Evolutionary conservation across 2,888 invertebrate species (phyloP), one percentile per base, ranked within the genome.

Genomic region (Flexamia atlantica): DNA sequence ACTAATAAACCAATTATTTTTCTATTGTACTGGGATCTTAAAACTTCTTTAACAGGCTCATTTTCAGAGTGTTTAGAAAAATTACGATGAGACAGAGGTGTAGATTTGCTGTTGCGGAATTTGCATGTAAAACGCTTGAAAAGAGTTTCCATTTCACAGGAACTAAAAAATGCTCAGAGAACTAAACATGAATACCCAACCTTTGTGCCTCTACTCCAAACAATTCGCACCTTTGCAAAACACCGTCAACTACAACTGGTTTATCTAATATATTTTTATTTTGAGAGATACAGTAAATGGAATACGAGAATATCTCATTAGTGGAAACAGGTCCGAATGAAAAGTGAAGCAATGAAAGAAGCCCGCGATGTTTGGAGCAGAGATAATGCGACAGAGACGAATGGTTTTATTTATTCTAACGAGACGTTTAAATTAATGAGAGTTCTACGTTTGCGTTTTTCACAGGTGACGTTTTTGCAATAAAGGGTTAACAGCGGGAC

Each of bases 381-480:
- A 40, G 40, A 40, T 40, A 72, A 50, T 25, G 76, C 57, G 76
- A 76, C 76, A 28, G 76, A 30, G 76, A 76, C 32, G 76, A 76
- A 76, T 76, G 76, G 76, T 46, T 76, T 50, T 76, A 50, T 76
- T 76, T 76, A 76, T 50, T 76, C 76, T 50, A 50, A 76, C 76
- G 46, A 76, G 76, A 76, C 76, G 42, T 50, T 76, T 76, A 46
- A 76, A 76, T 76, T 76, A 76, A 76, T 76, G 76, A 76, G 46
- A 25, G 23, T 72, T 72, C 32, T 50, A 50, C 76, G 76, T 30
- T 76, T 76, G 40, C 76, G 42, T 72, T 76, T 76, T 76, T 28
- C 76, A 76, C 46, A 25, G 50, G 76, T 53, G 76, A 76, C 46
- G 23, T 32, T 76, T 76, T 76, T 25, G 40, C 30, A 68, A 57